Evolutionary conservation across 2,797 vertebrate genomes (phyloP), one percentile per base, ranked within the genome.

Genomic region (Eidolon dupreanum): DNA sequence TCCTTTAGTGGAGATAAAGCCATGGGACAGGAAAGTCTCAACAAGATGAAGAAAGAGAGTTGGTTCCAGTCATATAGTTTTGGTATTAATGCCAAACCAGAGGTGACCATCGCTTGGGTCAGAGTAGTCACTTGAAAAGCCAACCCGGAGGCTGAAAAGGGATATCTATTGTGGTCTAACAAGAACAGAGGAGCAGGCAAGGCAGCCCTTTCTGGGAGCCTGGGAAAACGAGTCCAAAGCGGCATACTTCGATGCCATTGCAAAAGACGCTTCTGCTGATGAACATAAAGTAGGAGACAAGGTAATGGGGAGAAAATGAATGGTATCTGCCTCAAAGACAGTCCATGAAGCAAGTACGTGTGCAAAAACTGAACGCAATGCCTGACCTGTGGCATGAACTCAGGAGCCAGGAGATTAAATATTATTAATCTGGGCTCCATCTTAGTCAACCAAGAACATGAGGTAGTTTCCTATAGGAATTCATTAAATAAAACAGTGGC

Each of bases 111-210:
- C 2, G 9, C 16, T 36, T 20, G 24, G 5, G 4, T 26, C 26
- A 13, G 13, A 78, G 36, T n/a, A 43, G 17, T 19, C 49, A 8
- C 63, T 68, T 31, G 19, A 24, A 66, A 82, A 89, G 11, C 49
- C 82, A 41, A 5, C 12, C 8, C 3, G 31, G 77, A 86, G 8
- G 3, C 49, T 49, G 8, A 36, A 28, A 10, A 1, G 43, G 61
- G 57, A 53, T 38, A 17, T 9, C 5, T 8, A 0, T 0, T 12
- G 0, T 9, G 9, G 28, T 16, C 57, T 2, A 7, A 13, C 16
- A 5, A 4, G 20, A 65, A 8, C 1, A 75, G 57, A 49, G 0
- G 17, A 43, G n/a, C 3, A 13, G 31, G 3, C 46, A 3, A 59
- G 8, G 2, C 0, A 17, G 19, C 2, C 7, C 6, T 81, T 6